Percentiles rank a stretch among this genome's conserved stretches.
These are phyloP conservation scores for Heliothis virescens DNA, from an alignment of 1,140 invertebrate species.

Conservation along the genomic window DNA sequence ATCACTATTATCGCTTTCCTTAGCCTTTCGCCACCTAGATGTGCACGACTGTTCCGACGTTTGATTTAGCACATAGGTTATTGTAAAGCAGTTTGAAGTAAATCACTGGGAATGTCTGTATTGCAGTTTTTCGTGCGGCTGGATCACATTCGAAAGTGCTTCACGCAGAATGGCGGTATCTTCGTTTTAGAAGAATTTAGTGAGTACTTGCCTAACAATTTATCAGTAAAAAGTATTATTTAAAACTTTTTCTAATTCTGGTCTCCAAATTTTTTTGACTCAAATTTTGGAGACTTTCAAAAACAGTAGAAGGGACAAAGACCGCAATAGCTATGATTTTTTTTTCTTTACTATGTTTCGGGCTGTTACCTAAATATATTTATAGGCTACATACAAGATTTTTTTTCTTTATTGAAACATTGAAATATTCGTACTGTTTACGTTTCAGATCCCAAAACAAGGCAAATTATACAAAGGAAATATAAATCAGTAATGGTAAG, in stretches of 20 bases:
- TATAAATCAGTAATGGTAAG: conserved; percentile 99
- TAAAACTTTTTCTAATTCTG: no score
- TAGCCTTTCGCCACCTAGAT: conserved; percentile 22
- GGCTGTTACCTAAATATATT: no score
- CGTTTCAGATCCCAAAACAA: conserved; percentile 98
- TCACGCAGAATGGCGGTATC: conserved; percentile 99
- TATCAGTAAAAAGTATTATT: no score
- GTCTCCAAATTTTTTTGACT: no score
- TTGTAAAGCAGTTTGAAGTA: background rate
- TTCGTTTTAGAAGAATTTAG: conserved; percentile 99
- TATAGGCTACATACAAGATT: no score
- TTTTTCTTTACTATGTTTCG: no score
- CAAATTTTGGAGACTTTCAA: no score
- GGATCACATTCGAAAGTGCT: conserved; percentile 99
- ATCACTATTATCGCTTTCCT: background rate
- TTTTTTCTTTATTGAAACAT: no score
- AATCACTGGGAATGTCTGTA: conserved; percentile 57
- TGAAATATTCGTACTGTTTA: background rate
- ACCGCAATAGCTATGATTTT: no score
- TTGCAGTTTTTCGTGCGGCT: conserved; percentile 99
- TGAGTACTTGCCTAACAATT: no score
- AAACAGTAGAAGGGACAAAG: no score
- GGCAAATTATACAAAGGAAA: conserved; percentile 97
- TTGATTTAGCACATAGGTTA: background rate
- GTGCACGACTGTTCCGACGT: conserved; percentile 30